These are phyloP conservation scores for Pelobates fuscus DNA, from an alignment of 2,113 vertebrate genomes.

Conservation along the genomic window DNA sequence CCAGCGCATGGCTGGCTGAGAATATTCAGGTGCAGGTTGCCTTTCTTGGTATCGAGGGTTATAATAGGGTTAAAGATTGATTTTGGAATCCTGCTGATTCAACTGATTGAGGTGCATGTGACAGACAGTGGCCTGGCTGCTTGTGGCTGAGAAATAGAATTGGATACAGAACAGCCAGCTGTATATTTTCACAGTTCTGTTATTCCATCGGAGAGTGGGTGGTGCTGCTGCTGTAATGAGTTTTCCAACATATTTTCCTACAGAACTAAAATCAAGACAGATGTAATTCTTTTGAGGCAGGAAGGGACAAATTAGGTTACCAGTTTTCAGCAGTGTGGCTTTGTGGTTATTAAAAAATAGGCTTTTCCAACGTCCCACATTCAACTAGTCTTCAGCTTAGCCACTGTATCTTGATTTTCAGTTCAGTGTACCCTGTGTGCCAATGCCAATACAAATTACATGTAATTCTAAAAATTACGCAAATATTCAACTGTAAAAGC, in stretches of 20 bases:
- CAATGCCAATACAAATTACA: not conserved
- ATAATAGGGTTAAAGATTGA: no score
- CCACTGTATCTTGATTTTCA: not conserved
- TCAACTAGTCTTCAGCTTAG: no score
- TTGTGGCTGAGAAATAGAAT: no score
- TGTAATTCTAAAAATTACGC: constrained; percentile 3
- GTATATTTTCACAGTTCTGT: not conserved
- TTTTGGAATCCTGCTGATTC: no score
- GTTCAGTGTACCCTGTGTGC: constrained; percentile 1
- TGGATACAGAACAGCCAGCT: no score
- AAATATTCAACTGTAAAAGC: constrained; percentile 26
- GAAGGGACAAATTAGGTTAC: constrained; percentile 20
- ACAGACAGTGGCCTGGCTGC: no score
- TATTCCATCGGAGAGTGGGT: not conserved
- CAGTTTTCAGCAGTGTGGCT: constrained; percentile 36
- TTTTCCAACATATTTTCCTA: constrained; percentile 23
- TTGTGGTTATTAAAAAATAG: constrained; percentile 5
- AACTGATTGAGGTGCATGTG: no score
- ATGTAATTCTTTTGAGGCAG: not conserved
- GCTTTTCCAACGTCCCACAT: constrained; percentile 20
- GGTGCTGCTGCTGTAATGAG: constrained; percentile 29
- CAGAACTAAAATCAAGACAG: constrained; percentile 9
- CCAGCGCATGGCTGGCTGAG: no score
- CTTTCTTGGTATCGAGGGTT: no score
- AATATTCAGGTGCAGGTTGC: no score